These are phyloP conservation scores for Megalurothrips usitatus DNA, from an alignment of 2,888 invertebrate species.

Conservation along the genomic window DNA sequence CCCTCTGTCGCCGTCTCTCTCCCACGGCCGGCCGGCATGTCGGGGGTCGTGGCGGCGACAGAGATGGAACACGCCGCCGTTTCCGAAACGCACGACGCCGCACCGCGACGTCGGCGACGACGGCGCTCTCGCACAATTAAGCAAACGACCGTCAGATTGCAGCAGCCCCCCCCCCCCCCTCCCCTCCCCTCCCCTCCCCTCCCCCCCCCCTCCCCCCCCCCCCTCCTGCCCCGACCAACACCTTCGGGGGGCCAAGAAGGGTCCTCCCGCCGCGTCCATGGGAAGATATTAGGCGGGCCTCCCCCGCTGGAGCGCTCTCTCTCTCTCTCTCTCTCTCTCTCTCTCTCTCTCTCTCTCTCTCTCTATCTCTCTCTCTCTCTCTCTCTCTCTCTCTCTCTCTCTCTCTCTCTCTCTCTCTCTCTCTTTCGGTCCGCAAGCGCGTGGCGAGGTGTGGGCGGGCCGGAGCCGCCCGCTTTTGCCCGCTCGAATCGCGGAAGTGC, in stretches of 20 bases:
- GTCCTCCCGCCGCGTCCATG: background rate
- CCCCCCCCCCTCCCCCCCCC: background rate
- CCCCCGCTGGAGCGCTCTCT: too few species aligned
- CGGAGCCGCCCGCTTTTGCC: background rate
- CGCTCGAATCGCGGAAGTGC: background rate
- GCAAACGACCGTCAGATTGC: conserved; percentile 25
- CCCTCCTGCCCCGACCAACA: background rate
- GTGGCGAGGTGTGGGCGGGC: too few species aligned
- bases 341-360: too few species aligned
- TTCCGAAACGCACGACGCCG: background rate
- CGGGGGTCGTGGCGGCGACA: background rate
- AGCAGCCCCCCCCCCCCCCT: background rate
- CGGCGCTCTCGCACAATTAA: conserved; percentile 16
- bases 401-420: too few species aligned
- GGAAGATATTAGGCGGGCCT: background rate
- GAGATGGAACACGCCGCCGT: background rate
- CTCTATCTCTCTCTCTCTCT: too few species aligned
- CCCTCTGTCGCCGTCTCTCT: too few species aligned
- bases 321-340: too few species aligned
- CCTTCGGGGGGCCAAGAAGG: background rate
- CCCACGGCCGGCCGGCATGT: too few species aligned
- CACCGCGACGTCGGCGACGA: background rate
- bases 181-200: background rate
- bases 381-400: too few species aligned
- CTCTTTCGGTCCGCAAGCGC: too few species aligned